Base-by-base conservation (phyloP, 2,797 vertebrate species). In the Anomalospiza imberbis region DNA sequence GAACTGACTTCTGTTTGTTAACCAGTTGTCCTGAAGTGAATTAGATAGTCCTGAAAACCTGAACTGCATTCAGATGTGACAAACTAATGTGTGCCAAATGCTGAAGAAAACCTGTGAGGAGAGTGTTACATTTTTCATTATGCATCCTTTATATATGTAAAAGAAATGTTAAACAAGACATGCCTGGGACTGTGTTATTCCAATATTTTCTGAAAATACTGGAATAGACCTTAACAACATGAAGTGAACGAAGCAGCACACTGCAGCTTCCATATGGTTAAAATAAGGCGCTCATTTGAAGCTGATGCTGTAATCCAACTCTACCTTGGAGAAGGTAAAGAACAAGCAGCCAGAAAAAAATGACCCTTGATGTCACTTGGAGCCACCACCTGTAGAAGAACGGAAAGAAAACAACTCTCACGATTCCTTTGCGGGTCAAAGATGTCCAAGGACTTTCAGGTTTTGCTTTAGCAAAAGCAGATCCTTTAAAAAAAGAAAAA, bases 311-410 rank as follows among this genome's bases (percentile, higher is more conserved):
- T 84, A 71, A 96, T 62, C 85, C 86, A 94, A 90, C 86, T 94
- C 81, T 96, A 99, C 99, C 99, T 98, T 99, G 99, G 88, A 99
- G 98, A 97, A 99, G 98, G 97, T 99, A 99, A 73, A 99, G 99
- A 93, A 98, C 97, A 95, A 99, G 98, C 91, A 99, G 98, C 97
- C 99, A 98, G 72, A 99, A 98, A 97, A 99, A 99, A 91, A 99
- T 99, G 96, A 98, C 98, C 92, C 98, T 99, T 42, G 99, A 99
- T 47, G 99, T 99, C 95, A 99, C 99, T 98, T 99, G 99, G 96
- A 99, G 99, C 99, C 99, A 99, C 99, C 99, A 99, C 83, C 98
- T 98, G 94, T 98, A 99, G 98, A 99, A 99, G 98, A 99, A 99
- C 0, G 99, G 99, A 96, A 99, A 99, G 97, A 99, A 99, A 72